A percentile compares a stretch with the other conserved stretches of the same genome.
phyloP scores from a whole-genome alignment of 2,113 vertebrate species.

The Brienomyrus longianalis region DNA sequence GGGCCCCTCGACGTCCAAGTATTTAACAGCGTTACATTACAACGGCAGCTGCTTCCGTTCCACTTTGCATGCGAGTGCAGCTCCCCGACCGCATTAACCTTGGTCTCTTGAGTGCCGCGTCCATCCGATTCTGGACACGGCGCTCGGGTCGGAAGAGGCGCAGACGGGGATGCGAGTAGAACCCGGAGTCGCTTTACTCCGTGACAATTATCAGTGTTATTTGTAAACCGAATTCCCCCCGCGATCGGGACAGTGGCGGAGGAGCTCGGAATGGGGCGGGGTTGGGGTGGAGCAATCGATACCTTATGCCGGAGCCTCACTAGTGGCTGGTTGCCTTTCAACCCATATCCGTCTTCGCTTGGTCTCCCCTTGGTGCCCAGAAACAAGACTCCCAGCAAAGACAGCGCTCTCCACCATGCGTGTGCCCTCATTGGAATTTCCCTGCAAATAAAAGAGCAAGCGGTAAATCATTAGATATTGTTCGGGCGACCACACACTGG shows the following conservation, averaged over 20 bases:
- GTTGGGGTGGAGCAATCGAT: neutral
- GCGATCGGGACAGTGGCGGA: neutral
- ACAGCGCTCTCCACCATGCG: conserved; percentile 20
- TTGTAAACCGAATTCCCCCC: neutral
- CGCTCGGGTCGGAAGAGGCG: neutral
- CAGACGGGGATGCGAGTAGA: neutral
- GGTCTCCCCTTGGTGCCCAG: conserved; percentile 21
- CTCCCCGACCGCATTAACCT: neutral
- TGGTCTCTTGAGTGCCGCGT: neutral
- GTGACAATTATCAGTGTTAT: neutral
- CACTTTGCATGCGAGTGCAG: neutral
- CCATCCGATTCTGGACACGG: neutral
- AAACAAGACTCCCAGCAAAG: conserved; percentile 19
- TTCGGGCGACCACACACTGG: neutral
- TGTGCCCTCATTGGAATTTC: conserved; percentile 26
- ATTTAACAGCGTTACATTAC: neutral
- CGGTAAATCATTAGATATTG: neutral
- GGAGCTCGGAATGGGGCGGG: neutral
- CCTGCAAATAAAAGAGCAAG: conserved; percentile 4
- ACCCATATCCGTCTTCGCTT: conserved; percentile 21
- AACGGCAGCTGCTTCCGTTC: neutral
- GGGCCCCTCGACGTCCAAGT: neutral
- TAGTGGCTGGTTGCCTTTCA: conserved; percentile 19
- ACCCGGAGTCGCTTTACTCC: neutral
- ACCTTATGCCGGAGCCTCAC: conserved; percentile 32